These are phyloP conservation scores for Spodoptera exigua DNA, from an alignment of 2,888 invertebrate species.

Conservation along the genomic window DNA sequence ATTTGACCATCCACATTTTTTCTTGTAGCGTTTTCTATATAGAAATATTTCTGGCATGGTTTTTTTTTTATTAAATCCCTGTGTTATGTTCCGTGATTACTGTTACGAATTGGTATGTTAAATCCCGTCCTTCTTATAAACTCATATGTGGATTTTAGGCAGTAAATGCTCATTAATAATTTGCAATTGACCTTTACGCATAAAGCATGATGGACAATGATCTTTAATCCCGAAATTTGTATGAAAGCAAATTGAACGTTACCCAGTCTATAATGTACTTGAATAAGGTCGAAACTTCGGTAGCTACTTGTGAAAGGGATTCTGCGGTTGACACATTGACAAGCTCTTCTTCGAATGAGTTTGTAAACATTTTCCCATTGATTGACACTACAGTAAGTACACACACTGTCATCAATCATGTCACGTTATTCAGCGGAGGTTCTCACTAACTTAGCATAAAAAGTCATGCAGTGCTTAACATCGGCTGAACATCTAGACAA, in stretches of 20 bases:
- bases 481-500: slow-evolving; percentile 35
- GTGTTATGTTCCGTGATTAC: no score
- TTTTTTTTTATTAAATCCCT: no score
- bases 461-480: slow-evolving; percentile 53
- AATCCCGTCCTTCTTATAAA: neutral
- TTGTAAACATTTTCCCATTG: slow-evolving; percentile 54
- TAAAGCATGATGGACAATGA: slow-evolving; percentile 8
- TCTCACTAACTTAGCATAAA: slow-evolving; percentile 54
- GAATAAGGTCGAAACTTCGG: slow-evolving; percentile 21
- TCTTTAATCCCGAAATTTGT: slow-evolving; percentile 24
- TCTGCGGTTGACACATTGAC: slow-evolving; percentile 48
- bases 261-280: slow-evolving; percentile 9
- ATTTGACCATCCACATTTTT: slow-evolving; percentile 6
- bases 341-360: slow-evolving; percentile 28
- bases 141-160: slow-evolving; percentile 12
- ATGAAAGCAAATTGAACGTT: slow-evolving; percentile 18
- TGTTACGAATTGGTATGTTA: no score
- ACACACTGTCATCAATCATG: slow-evolving; percentile 44
- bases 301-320: slow-evolving; percentile 26
- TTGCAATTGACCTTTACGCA: slow-evolving; percentile 14
- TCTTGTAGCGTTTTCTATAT: no score
- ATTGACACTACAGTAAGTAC: slow-evolving; percentile 58
- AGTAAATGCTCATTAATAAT: slow-evolving; percentile 7
- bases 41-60: no score
- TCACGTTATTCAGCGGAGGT: slow-evolving; percentile 44